These are phyloP conservation scores for Anarhynchus alexandrinus DNA, from an alignment of 2,113 vertebrate genomes.

Conservation along the genomic window DNA sequence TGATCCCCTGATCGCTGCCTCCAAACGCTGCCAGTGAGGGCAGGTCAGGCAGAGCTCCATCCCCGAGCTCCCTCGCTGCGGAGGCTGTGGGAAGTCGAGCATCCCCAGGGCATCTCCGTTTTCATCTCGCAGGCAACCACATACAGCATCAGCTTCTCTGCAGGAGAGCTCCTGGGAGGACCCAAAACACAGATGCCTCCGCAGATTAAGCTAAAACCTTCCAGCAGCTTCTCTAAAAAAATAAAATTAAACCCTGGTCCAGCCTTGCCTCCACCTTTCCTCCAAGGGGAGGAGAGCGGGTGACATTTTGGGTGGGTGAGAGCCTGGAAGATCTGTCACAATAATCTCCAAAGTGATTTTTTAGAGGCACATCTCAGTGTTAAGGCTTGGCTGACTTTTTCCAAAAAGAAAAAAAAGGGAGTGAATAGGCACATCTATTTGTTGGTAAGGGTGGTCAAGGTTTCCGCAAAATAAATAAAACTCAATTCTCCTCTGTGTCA, in stretches of 20 bases:
- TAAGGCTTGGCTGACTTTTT: background rate
- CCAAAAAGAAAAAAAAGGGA: background rate
- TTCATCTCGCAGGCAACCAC: background rate
- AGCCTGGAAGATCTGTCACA: background rate
- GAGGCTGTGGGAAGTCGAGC: background rate
- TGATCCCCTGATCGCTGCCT: background rate
- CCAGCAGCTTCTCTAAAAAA: background rate
- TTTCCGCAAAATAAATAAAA: background rate
- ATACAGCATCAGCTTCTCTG: background rate
- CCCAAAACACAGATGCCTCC: background rate
- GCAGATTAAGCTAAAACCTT: background rate
- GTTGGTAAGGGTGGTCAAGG: background rate
- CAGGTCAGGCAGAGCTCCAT: background rate
- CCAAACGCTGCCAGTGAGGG: background rate
- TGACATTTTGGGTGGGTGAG: background rate
- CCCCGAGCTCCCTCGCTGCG: background rate
- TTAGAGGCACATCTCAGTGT: background rate
- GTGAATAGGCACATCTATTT: background rate
- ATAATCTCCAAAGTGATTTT: background rate
- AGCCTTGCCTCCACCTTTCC: background rate
- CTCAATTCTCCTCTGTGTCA: background rate
- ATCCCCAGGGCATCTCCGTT: background rate
- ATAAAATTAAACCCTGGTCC: background rate
- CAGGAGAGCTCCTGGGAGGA: background rate
- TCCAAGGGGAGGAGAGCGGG: background rate